These are phyloP conservation scores for Forbesichthys agassizii DNA, from an alignment of 2,113 vertebrate species.

Conservation along the genomic window DNA sequence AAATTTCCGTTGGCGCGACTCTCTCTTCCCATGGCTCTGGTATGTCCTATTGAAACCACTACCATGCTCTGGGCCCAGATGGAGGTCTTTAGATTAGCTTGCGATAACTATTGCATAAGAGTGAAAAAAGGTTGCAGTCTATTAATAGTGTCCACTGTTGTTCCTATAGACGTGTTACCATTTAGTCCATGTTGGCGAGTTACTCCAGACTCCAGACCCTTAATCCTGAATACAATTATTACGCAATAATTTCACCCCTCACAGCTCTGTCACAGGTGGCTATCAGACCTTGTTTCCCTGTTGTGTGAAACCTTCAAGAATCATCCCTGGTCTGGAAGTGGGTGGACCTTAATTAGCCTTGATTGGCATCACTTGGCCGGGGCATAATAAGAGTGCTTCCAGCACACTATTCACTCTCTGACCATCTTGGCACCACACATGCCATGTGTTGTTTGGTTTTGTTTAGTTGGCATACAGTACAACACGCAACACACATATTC, in stretches of 20 bases:
- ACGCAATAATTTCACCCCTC: conserved; percentile 24
- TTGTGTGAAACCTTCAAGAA: not conserved
- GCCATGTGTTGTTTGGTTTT: too few species aligned
- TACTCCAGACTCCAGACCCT: conserved; percentile 39
- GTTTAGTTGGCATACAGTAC: too few species aligned
- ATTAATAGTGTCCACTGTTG: conserved; percentile 41
- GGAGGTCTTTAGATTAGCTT: not conserved
- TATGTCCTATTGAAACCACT: too few species aligned
- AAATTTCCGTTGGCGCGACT: too few species aligned
- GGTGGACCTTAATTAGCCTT: too few species aligned
- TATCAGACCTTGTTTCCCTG: not conserved
- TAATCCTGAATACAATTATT: conserved; percentile 76
- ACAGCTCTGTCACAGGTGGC: not conserved
- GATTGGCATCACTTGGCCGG: too few species aligned
- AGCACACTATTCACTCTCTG: too few species aligned
- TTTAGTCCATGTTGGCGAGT: conserved; percentile 60
- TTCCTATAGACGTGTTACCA: conserved; percentile 50
- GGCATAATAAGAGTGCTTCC: too few species aligned
- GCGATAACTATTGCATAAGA: not conserved
- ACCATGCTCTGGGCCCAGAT: not conserved
- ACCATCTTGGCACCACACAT: too few species aligned
- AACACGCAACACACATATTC: too few species aligned
- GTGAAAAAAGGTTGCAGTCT: conserved; percentile 35
- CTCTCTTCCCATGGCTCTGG: too few species aligned
- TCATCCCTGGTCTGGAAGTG: not conserved